Evolutionary conservation across 1,140 invertebrate genomes (phyloP), one percentile per base, ranked within the genome.

Genomic region (Philaenus spumarius): DNA sequence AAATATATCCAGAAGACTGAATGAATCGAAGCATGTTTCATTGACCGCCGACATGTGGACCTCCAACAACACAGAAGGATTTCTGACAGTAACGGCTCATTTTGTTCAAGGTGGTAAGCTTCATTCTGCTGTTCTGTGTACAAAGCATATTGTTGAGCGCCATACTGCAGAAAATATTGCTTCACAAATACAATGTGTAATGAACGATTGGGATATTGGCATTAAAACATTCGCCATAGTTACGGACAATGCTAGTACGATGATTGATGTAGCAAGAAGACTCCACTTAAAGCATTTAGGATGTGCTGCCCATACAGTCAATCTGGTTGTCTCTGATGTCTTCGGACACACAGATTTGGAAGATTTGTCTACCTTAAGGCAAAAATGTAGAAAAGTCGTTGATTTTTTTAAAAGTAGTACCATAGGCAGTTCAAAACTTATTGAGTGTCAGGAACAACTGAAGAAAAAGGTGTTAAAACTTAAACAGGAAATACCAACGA

Each of bases 321-420:
- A 55, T 23, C 17, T 55, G 3, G 52, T 55, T 6, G 37, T 42
- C n/a, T 19, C 34, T 14, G 37, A 55, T 55, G 52, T 39, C 14
- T 40, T 55, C 22, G 14, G 42, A 11, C n/a, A 9, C 20, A 7
- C 4, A 19, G 7, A 42, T 12, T n/a, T 55, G 24, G 5, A 37
- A 19, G 15, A 40, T 9, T 23, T 42, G 11, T 40, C 22, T 12
- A 5, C 19, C 14, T 55, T 42, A 42, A 4, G 15, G 15, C 7
- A 55, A 40, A 55, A 55, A 35, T 55, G 52, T 34, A 40, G 22
- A 20, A 22, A 23, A 39, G 20, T 55, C 19, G 52, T 55, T 7
- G n/a, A 55, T 37, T 11, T 55, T 42, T 55, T 42, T 55, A 19
- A 55, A 42, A 55, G 39, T 42, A 55, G 52, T 34, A 39, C 37